Evolutionary conservation across 2,797 vertebrate genomes (phyloP).

Genomic region (Mionectes olivaceus): DNA sequence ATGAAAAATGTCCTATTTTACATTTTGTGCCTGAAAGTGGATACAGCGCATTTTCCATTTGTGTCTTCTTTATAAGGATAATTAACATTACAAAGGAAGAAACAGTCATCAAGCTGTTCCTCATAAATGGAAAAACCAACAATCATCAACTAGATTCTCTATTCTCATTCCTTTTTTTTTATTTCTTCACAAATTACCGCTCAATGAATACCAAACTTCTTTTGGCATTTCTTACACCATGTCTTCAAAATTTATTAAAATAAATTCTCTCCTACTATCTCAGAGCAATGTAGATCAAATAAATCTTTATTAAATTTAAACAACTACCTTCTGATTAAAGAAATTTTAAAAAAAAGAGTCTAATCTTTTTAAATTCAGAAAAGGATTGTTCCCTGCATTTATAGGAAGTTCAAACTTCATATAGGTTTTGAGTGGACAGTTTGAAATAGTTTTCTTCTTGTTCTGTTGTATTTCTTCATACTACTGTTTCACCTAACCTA

Average conservation of each 20-base stretch:
- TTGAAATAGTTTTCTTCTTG: neutral
- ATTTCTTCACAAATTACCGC: neutral
- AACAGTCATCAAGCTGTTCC: conserved; percentile 27
- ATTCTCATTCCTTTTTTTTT: neutral
- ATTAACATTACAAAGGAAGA: conserved; percentile 40
- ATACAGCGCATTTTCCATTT: neutral
- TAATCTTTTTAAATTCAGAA: neutral
- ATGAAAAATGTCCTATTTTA: neutral
- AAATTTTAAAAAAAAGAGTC: neutral
- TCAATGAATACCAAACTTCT: neutral
- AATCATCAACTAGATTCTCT: neutral
- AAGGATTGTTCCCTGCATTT: neutral
- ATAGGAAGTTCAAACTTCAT: neutral
- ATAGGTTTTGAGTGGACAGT: neutral
- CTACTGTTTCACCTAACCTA: neutral
- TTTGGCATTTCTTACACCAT: neutral
- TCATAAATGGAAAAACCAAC: neutral
- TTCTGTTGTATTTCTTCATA: neutral
- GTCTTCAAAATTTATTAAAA: neutral
- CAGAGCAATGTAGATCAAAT: neutral
- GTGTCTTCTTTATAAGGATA: conserved; percentile 17
- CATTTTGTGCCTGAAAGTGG: neutral
- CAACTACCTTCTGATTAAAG: neutral
- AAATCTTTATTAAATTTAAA: neutral
- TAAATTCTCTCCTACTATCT: neutral